Conservation (phyloP, 92 coral and sea anemone genomes). For the Desmophyllum pertusum region DNA sequence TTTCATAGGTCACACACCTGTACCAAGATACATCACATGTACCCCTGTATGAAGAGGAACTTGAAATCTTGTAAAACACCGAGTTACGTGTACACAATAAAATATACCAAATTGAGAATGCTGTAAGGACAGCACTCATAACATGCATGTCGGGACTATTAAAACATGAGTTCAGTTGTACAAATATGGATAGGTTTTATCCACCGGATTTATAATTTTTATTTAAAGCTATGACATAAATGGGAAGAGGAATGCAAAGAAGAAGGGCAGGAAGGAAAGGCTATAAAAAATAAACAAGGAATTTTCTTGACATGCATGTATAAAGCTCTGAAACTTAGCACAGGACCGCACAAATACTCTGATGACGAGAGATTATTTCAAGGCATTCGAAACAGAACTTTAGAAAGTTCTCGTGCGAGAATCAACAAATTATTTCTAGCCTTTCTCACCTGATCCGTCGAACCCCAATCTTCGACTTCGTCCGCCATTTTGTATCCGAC, state of each 20-base stretch:
- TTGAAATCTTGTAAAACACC: too few species aligned
- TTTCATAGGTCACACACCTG: too few species aligned
- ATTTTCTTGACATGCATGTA: neutral
- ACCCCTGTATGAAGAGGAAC: too few species aligned
- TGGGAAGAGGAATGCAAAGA: neutral
- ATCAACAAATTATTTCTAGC: neutral
- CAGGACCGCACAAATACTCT: neutral
- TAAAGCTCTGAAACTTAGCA: neutral
- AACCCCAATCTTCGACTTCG: conserved; percentile 52
- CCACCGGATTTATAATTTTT: too few species aligned
- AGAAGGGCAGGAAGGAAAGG: neutral
- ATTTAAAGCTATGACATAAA: neutral
- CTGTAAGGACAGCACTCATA: too few species aligned
- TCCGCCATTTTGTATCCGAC: conserved; percentile 55
- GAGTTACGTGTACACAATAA: too few species aligned
- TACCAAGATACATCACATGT: too few species aligned
- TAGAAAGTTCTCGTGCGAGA: neutral
- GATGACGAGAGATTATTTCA: neutral
- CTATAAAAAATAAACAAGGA: neutral
- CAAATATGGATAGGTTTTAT: too few species aligned
- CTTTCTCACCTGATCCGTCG: conserved; percentile 38
- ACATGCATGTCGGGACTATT: too few species aligned
- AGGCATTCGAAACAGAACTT: neutral
- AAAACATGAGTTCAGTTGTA: too few species aligned
- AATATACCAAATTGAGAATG: too few species aligned